phyloP scores from a whole-genome alignment of 2,113 vertebrate species.

The Sarotherodon lohbergeri region DNA sequence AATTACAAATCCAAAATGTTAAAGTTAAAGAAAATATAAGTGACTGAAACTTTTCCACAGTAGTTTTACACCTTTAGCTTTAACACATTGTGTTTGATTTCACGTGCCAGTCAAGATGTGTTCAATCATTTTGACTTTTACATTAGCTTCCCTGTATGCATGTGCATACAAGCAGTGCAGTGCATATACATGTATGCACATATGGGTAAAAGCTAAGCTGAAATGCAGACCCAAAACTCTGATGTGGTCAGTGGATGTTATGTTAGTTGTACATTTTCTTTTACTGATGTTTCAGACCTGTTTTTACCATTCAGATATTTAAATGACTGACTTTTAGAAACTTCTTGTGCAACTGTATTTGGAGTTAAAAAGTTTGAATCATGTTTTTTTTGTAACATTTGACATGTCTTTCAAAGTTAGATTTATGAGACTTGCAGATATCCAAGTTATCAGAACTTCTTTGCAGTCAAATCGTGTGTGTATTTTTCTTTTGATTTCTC shows the following conservation, averaged over 20 bases:
- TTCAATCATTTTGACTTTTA: background rate
- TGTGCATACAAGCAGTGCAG: background rate
- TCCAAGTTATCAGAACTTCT: background rate
- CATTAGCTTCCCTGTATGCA: background rate
- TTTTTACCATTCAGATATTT: background rate
- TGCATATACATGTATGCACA: background rate
- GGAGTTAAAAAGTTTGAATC: background rate
- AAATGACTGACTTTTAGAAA: background rate
- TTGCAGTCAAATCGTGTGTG: background rate
- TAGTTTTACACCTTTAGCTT: background rate
- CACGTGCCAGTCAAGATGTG: background rate
- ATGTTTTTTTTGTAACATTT: background rate
- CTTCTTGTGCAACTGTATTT: background rate
- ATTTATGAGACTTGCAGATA: background rate
- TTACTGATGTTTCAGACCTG: background rate
- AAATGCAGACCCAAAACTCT: background rate
- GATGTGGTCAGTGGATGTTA: background rate
- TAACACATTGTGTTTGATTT: background rate
- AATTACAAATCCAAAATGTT: background rate
- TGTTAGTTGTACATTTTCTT: background rate
- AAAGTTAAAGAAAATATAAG: background rate
- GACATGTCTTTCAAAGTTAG: background rate
- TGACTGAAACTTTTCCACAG: background rate
- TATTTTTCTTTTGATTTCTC: background rate
- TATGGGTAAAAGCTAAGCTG: background rate